Conservation (phyloP, 2,888 invertebrate species). For the Cheilosia impressa region DNA sequence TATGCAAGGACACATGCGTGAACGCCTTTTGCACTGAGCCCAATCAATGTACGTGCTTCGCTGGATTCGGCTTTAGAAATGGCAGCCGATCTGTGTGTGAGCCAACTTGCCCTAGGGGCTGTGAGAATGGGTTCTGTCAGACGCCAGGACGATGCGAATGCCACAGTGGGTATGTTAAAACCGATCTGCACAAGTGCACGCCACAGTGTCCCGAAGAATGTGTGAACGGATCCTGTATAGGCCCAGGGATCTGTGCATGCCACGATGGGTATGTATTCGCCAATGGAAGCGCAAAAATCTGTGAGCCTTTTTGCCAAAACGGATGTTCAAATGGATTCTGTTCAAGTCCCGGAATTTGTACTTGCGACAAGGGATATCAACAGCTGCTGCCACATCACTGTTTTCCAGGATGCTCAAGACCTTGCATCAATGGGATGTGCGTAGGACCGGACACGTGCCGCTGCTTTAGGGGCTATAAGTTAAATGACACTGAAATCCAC, state of each 20-base stretch:
- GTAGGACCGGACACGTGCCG: conserved; percentile 83
- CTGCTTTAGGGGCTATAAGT: conserved; percentile 83
- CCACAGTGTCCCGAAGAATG: conserved; percentile 79
- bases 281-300: conserved; percentile 79
- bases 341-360: conserved; percentile 82
- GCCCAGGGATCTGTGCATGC: conserved; percentile 82
- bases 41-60: conserved; percentile 81
- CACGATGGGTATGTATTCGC: conserved; percentile 77
- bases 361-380: conserved; percentile 80
- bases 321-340: conserved; percentile 83
- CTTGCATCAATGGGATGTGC: conserved; percentile 81
- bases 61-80: conserved; percentile 79
- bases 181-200: conserved; percentile 79
- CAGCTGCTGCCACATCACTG: conserved; percentile 79
- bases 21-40: conserved; percentile 84
- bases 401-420: conserved; percentile 78
- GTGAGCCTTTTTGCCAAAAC: conserved; percentile 80
- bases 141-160: conserved; percentile 81
- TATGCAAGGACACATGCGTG: conserved; percentile 85
- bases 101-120: conserved; percentile 80
- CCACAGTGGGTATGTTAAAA: conserved; percentile 79
- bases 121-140: conserved; percentile 83
- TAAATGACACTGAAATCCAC: conserved; percentile 74
- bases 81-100: conserved; percentile 79
- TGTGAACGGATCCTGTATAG: conserved; percentile 82